These are phyloP conservation scores for roundworm (Caenorhabditis elegans) DNA, from an alignment of 1,140 invertebrate genomes.

Conservation along the genomic window DNA sequence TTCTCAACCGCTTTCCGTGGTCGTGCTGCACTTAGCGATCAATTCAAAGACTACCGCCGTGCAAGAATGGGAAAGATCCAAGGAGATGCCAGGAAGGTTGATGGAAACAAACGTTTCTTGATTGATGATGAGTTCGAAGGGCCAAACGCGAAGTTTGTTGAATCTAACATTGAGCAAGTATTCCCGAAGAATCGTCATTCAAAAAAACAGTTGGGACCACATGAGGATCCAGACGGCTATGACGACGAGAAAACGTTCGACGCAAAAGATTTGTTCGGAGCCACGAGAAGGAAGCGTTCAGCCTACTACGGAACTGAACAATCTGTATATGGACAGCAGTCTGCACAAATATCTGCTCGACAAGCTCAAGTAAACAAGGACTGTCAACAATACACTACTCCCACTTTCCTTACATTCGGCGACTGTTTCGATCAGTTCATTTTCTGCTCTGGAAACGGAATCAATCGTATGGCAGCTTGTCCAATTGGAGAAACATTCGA, in stretches of 20 bases:
- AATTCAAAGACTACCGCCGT: not conserved
- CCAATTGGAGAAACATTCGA: not conserved
- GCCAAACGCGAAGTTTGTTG: not conserved
- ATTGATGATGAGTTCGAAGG: not conserved
- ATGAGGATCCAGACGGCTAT: not conserved
- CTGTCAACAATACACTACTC: not conserved
- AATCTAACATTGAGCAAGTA: not conserved
- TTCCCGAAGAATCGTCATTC: slow-evolving; percentile 6
- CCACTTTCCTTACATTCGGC: not conserved
- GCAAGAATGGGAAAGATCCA: not conserved
- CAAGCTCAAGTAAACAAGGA: slow-evolving; percentile 4
- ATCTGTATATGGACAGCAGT: not conserved
- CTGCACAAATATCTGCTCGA: not conserved
- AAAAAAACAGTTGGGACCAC: not conserved
- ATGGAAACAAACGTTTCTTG: not conserved
- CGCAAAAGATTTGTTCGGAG: not conserved
- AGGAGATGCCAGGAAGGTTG: not conserved
- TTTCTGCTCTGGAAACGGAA: not conserved
- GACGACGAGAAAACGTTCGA: not conserved
- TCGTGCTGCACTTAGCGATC: not conserved
- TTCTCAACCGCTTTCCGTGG: not conserved
- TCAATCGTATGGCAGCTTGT: not conserved
- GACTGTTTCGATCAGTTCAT: slow-evolving; percentile 23
- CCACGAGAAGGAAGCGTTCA: slow-evolving; percentile 4
- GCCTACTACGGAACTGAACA: not conserved